Base-by-base conservation (phyloP, 2,797 vertebrate species). In the Enteromius treurensis region DNA sequence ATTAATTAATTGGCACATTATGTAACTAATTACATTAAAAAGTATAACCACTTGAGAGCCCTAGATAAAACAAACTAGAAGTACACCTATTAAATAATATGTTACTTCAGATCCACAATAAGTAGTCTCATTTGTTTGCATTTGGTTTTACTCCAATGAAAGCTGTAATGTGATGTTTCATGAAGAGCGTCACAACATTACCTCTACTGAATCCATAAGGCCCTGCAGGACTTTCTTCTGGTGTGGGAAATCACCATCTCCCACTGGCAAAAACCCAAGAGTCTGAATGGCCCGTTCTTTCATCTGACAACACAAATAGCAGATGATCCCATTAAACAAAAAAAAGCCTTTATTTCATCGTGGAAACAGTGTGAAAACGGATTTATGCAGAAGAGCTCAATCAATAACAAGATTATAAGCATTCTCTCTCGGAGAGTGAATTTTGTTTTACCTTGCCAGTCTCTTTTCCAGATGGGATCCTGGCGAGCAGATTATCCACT, bases 151-250 rank as follows among this genome's bases (percentile, higher is more conserved):
- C 42, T 42, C 11, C 9, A 14, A 47, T 47, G 45, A 47, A 14
- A 47, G 45, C 13, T 47, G 51, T 21, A 21, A 29, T 29, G 58
- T 65, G 10, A 21, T 34, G 26, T 1, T 26, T 65, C 76, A 65
- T 10, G 17, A 80, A 55, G 14, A 69, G 15, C 9, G 6, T 80
- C 71, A 55, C 32, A n/a, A 74, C 62, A 26, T 45, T 90, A 99
- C 98, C 96, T 99, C 98, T 71, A 99, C 98, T 80, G 98, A 99
- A 91, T 98, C 97, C 98, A 99, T 99, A 83, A 99, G 96, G 84
- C 98, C 98, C 90, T 98, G 96, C 88, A 99, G 90, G 79, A 99
- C 90, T 70, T 96, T 96, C 88, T 97, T 98, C 93, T 99, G 98
- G 85, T 99, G 95, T 68, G 97, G 96, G 90, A 99, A 99, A 86